Percentiles rank a stretch among this genome's conserved stretches.
Evolutionary conservation across 2,888 invertebrate species (phyloP).

Genomic region (Metellina segmentata): DNA sequence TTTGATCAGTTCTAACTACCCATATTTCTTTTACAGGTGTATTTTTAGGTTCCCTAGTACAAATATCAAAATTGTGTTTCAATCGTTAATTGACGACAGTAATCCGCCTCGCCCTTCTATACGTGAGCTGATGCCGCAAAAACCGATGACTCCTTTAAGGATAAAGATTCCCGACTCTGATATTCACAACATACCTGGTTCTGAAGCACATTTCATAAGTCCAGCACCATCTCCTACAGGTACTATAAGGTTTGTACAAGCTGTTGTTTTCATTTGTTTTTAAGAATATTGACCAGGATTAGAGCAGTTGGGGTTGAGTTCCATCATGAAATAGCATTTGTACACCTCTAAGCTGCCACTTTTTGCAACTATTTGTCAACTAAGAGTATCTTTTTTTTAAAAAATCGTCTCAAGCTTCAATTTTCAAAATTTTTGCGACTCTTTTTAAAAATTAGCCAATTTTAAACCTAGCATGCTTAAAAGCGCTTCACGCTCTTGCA

Average conservation of each 20-base stretch:
- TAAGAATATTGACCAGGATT: neutral
- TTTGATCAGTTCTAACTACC: neutral
- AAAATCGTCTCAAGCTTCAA: too few species aligned
- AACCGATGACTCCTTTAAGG: slow-evolving; percentile 86
- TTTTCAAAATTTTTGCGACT: too few species aligned
- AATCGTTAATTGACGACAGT: slow-evolving; percentile 92
- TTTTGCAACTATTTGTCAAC: too few species aligned
- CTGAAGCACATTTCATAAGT: slow-evolving; percentile 84
- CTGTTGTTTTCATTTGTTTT: neutral
- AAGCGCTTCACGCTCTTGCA: too few species aligned
- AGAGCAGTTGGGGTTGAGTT: too few species aligned
- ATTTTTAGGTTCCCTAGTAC: slow-evolving; percentile 98
- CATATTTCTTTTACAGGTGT: slow-evolving; percentile 88
- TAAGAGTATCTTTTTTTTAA: too few species aligned
- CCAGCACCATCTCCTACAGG: slow-evolving; percentile 96
- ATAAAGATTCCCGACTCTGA: slow-evolving; percentile 90
- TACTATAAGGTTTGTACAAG: slow-evolving; percentile 81
- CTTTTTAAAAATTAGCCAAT: too few species aligned
- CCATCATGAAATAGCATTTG: too few species aligned
- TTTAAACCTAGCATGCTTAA: too few species aligned
- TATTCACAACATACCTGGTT: slow-evolving; percentile 92
- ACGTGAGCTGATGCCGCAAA: slow-evolving; percentile 80
- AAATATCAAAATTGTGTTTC: slow-evolving; percentile 95
- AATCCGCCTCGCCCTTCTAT: slow-evolving; percentile 81
- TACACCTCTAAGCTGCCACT: too few species aligned